A percentile compares a stretch with the other conserved stretches of the same genome.
Conservation (phyloP, 1,140 invertebrate species). For the Pemphigus obesinymphae region DNA sequence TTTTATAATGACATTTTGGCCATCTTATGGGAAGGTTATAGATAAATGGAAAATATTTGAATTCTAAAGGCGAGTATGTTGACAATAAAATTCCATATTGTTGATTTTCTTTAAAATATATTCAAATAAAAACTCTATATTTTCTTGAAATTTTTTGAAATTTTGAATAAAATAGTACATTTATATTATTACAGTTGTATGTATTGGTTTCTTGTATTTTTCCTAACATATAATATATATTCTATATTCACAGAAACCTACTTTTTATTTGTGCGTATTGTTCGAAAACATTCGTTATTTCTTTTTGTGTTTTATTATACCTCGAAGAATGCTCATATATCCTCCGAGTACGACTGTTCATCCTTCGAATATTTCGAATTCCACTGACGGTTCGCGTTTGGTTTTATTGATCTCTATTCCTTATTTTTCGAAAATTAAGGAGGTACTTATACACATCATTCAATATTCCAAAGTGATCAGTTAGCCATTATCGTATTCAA, state of each 20-base stretch:
- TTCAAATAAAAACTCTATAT: no score
- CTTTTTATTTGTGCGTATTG: background rate
- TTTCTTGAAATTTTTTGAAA: no score
- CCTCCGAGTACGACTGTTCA: constrained; percentile 18
- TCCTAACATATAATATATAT: background rate
- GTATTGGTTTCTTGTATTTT: background rate
- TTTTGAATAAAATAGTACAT: background rate
- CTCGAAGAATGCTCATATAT: constrained; percentile 8
- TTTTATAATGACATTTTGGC: no score
- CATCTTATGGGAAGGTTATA: no score
- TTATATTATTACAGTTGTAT: background rate
- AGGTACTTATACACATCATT: background rate
- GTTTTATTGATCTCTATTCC: constrained; percentile 17
- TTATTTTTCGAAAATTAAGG: background rate
- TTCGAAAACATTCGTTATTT: constrained; percentile 15
- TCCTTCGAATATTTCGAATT: constrained; percentile 12
- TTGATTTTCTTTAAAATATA: no score
- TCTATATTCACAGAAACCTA: background rate
- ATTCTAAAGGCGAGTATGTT: no score
- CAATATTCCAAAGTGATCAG: background rate
- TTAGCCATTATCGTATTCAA: background rate
- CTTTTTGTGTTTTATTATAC: constrained; percentile 26
- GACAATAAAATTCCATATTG: no score
- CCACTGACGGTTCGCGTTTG: background rate
- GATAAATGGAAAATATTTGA: no score